Percentiles rank a stretch among this genome's conserved stretches.
Evolutionary conservation across 2,113 vertebrate genomes (phyloP).

Genomic region (Micronisus gabar): DNA sequence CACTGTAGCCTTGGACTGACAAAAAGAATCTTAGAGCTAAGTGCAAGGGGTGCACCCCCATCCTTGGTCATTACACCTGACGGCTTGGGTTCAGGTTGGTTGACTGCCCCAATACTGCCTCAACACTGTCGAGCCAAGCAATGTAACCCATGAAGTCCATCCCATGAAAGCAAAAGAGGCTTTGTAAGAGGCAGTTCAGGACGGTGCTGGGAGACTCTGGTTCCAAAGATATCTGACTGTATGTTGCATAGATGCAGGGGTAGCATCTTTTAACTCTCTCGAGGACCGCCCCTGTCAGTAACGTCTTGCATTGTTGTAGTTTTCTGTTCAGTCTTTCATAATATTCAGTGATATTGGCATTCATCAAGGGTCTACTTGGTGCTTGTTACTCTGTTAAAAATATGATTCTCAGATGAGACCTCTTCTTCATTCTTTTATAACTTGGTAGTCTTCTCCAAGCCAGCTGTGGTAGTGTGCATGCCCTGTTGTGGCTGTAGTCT

Average conservation of each 20-base stretch:
- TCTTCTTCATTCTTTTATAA: not conserved
- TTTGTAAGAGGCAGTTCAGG: not conserved
- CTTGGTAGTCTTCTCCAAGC: not conserved
- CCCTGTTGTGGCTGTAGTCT: not conserved
- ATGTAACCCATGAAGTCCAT: not conserved
- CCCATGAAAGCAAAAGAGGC: not conserved
- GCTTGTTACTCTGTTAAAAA: not conserved
- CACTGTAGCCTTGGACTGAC: not conserved
- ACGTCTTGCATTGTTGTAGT: not conserved
- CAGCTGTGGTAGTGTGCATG: not conserved
- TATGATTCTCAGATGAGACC: not conserved
- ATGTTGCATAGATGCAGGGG: not conserved
- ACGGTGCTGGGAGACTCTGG: not conserved
- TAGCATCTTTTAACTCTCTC: not conserved
- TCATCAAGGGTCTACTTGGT: not conserved
- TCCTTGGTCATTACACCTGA: not conserved
- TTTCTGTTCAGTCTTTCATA: not conserved
- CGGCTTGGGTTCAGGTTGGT: not conserved
- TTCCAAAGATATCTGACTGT: not conserved
- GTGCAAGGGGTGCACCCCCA: too few species aligned
- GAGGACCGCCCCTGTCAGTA: not conserved
- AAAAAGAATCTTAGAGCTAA: not conserved
- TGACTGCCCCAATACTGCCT: fast-evolving
- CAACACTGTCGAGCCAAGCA: not conserved
- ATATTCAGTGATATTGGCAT: not conserved